Conservation (phyloP, 2,888 invertebrate genomes). For the Sphaeridia pumilis region DNA sequence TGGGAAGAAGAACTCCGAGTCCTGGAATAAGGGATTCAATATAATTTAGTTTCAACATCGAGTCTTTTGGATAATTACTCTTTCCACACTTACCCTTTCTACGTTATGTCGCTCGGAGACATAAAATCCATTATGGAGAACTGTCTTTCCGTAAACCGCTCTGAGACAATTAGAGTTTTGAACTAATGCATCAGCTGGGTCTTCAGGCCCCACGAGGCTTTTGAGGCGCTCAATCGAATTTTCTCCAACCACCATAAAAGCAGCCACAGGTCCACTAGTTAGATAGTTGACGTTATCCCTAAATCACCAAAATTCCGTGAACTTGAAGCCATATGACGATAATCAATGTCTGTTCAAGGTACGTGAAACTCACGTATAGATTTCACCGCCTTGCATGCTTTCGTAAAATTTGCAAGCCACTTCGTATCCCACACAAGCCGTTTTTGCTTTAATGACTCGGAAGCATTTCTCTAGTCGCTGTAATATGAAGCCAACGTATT, state of each 20-base stretch:
- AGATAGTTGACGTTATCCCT: conserved; percentile 53
- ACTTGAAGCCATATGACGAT: background rate
- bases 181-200: conserved; percentile 49
- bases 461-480: conserved; percentile 49
- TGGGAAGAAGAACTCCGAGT: conserved; percentile 43
- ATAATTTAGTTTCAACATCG: too few species aligned
- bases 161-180: conserved; percentile 49
- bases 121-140: conserved; percentile 57
- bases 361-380: conserved; percentile 54
- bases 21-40: conserved; percentile 30
- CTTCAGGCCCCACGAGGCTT: conserved; percentile 48
- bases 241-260: conserved; percentile 60
- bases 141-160: conserved; percentile 55
- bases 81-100: conserved; percentile 43
- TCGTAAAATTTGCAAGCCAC: conserved; percentile 55
- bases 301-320: conserved; percentile 10
- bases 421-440: conserved; percentile 54
- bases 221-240: conserved; percentile 52
- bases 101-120: conserved; percentile 50
- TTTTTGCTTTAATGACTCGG: conserved; percentile 56
- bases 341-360: background rate
- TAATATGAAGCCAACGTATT: conserved; percentile 61
- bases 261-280: conserved; percentile 56
- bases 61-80: background rate
- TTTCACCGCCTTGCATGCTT: conserved; percentile 47